A percentile compares a stretch with the other conserved stretches of the same genome.
Evolutionary conservation across 2,888 invertebrate genomes (phyloP).

Genomic region (Cerceris ruficornis): DNA sequence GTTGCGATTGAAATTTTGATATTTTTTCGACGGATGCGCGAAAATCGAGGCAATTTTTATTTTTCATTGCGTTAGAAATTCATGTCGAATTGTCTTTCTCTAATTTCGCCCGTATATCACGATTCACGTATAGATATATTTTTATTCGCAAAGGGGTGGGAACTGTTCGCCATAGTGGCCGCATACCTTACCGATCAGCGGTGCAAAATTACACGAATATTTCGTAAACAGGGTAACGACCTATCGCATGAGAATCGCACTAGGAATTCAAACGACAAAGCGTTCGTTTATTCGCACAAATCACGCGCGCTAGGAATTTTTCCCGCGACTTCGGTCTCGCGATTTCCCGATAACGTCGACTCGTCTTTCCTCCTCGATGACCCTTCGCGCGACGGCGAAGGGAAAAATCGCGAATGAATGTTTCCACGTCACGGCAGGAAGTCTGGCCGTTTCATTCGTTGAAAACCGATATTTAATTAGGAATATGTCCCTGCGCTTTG

Average conservation of each 20-base stretch:
- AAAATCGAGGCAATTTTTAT: too few relatives aligned
- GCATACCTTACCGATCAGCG: too few relatives aligned
- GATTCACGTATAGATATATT: too few relatives aligned
- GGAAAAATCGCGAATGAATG: conserved; percentile 30
- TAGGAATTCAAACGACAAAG: conserved; percentile 42
- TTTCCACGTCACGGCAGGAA: background rate
- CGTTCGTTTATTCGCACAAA: conserved; percentile 56
- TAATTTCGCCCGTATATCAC: too few relatives aligned
- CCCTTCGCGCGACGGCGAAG: background rate
- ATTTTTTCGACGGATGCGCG: too few relatives aligned
- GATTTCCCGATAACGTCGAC: conserved; percentile 42
- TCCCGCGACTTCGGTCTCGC: conserved; percentile 27
- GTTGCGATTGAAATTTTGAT: too few relatives aligned
- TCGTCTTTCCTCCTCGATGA: background rate
- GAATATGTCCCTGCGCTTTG: conserved; percentile 52
- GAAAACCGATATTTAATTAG: conserved; percentile 66
- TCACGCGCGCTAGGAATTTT: conserved; percentile 53
- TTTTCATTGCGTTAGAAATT: too few relatives aligned
- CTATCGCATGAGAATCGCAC: conserved; percentile 9
- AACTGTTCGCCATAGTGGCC: too few relatives aligned
- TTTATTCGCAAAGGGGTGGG: too few relatives aligned
- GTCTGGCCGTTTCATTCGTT: conserved; percentile 11
- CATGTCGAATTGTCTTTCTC: too few relatives aligned
- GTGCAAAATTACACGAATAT: conserved; percentile 28
- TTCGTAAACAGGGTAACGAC: conserved; percentile 31